Conservation (phyloP, 2,113 vertebrate genomes). For the Trochalopteron elliotii region DNA sequence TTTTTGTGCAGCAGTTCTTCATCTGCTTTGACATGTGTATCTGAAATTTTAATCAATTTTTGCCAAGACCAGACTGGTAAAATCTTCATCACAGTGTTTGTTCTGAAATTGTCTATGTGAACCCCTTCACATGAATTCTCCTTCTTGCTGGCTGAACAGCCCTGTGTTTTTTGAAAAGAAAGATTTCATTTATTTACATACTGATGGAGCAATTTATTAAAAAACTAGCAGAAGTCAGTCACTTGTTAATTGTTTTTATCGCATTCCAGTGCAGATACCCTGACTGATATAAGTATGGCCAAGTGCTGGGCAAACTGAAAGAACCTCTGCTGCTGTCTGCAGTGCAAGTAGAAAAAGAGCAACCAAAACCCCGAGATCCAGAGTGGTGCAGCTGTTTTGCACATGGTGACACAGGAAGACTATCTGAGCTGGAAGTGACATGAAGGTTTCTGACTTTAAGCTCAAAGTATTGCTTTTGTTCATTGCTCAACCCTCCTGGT, state of each 20-base stretch:
- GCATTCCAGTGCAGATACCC: not conserved
- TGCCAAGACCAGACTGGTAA: not conserved
- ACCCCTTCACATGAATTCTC: not conserved
- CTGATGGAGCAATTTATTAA: not conserved
- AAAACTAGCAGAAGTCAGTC: not conserved
- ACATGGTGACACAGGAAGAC: not conserved
- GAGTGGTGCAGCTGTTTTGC: not conserved
- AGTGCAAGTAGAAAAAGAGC: not conserved
- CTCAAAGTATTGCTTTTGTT: not conserved
- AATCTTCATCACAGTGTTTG: conserved; percentile 27
- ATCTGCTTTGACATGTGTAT: conserved; percentile 47
- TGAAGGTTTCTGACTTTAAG: not conserved
- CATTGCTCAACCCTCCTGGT: not conserved
- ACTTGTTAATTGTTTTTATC: not conserved
- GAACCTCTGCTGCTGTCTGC: not conserved
- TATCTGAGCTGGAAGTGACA: not conserved
- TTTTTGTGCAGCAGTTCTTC: conserved; percentile 41
- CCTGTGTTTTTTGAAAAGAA: not conserved
- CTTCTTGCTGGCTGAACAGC: not conserved
- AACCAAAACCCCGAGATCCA: not conserved
- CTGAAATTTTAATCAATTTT: conserved; percentile 61
- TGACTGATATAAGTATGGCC: not conserved
- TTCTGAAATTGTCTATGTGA: conserved; percentile 33
- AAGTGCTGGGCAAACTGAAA: not conserved
- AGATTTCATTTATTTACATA: not conserved